phyloP scores from a whole-genome alignment of 2,113 vertebrate genomes.

The Muntiacus reevesi region DNA sequence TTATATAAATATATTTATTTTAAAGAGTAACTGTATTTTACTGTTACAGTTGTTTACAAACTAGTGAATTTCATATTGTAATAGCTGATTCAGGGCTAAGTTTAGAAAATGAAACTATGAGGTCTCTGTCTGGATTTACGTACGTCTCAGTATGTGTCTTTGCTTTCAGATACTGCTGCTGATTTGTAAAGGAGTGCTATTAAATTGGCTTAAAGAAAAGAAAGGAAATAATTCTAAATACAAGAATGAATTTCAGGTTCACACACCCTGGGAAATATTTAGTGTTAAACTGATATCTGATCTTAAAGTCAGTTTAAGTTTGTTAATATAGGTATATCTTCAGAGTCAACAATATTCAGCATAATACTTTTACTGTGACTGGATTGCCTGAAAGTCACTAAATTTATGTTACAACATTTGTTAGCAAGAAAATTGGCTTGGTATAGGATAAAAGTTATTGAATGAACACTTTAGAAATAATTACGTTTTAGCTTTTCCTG shows the following conservation, averaged over 20 bases:
- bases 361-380: neutral
- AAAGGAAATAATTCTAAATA: neutral
- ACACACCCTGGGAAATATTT: neutral
- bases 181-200: neutral
- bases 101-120: neutral
- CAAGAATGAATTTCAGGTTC: neutral
- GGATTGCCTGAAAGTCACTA: neutral
- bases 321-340: neutral
- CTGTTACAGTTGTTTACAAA: neutral
- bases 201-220: neutral
- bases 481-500: neutral
- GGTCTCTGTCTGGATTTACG: neutral
- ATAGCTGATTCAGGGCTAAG: neutral
- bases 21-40: neutral
- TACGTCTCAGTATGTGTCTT: neutral
- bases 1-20: neutral
- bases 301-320: neutral
- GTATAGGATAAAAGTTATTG: neutral
- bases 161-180: neutral
- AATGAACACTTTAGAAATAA: neutral
- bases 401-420: neutral
- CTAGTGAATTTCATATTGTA: neutral
- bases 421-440: neutral
- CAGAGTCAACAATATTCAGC: neutral
- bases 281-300: neutral